Evolutionary conservation across 2,113 vertebrate genomes (phyloP), one percentile per base, ranked within the genome.

Genomic region (Isurus oxyrinchus): DNA sequence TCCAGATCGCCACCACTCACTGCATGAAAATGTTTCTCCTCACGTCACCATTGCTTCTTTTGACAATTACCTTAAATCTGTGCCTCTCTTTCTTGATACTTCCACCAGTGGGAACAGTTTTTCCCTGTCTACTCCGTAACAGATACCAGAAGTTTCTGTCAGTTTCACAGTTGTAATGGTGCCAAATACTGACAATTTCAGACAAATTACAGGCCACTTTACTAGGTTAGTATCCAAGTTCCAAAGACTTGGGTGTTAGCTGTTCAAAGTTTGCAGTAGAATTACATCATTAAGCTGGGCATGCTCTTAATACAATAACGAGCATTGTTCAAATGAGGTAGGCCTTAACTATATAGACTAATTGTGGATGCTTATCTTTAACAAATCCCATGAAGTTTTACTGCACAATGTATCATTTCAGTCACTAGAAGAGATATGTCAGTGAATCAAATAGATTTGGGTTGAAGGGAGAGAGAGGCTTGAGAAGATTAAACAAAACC

Each of bases 191-290:
- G 69, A 76, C 69, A 76, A 31, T 76, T 76, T 35, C 31, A 35
- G 31, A 11, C 69, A 76, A 76, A 76, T 76, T 76, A 76, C 7
- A 76, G 69, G 69, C 27, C 69, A 76, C 16, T 61, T 63, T 91
- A 16, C 13, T 14, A 91, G 21, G 13, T 91, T 35, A 91, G 55
- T 61, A 91, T 91, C 55, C 6, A 93, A 93, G 55, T 35, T 93
- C 90, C 90, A 93, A n/a, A 93, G 59, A 16, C 21, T 21, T 93
- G 35, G 90, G 59, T 21, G 90, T 40, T 91, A 91, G 86, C 88
- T 91, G 55, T 63, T 93, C 90, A 93, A 93, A 63, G 90, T 59
- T 90, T 59, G 87, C 87, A 31, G 53, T 3, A 59, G 87, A 90
- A 57, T 13, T 14, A 57, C 53, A 31, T 55, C 90, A 63, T n/a